These are phyloP conservation scores for Ariopsis seemanni DNA, from an alignment of 2,113 vertebrate species.

Conservation along the genomic window DNA sequence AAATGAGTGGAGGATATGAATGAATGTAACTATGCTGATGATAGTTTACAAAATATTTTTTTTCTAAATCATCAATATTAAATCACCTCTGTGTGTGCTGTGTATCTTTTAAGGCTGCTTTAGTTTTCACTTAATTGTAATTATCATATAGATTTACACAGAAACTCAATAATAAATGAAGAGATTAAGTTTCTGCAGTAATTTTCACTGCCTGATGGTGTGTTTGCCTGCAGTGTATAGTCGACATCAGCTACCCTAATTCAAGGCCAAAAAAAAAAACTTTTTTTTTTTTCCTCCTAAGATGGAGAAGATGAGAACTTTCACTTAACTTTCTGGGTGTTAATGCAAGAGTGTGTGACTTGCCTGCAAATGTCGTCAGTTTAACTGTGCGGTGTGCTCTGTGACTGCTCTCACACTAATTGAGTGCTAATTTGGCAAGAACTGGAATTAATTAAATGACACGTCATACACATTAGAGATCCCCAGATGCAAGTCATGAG, in stretches of 20 bases:
- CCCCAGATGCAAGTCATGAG: conserved; percentile 70
- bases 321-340: background rate
- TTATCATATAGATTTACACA: background rate
- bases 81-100: background rate
- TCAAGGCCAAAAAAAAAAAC: background rate
- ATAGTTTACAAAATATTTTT: background rate
- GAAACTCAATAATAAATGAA: background rate
- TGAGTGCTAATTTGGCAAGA: conserved; percentile 72
- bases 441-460: conserved; percentile 74
- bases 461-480: conserved; percentile 72
- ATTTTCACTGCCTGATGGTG: background rate
- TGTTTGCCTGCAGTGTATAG: background rate
- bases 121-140: background rate
- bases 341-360: conserved; percentile 39
- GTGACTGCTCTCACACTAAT: conserved; percentile 62
- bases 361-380: conserved; percentile 53
- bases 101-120: background rate
- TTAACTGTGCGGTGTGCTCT: conserved; percentile 67
- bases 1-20: background rate
- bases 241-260: background rate
- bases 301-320: background rate
- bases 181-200: background rate
- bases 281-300: background rate
- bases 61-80: background rate
- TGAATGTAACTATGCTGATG: background rate